Base-by-base conservation (phyloP, 2,888 invertebrate genomes). In the Muscina levida region DNA sequence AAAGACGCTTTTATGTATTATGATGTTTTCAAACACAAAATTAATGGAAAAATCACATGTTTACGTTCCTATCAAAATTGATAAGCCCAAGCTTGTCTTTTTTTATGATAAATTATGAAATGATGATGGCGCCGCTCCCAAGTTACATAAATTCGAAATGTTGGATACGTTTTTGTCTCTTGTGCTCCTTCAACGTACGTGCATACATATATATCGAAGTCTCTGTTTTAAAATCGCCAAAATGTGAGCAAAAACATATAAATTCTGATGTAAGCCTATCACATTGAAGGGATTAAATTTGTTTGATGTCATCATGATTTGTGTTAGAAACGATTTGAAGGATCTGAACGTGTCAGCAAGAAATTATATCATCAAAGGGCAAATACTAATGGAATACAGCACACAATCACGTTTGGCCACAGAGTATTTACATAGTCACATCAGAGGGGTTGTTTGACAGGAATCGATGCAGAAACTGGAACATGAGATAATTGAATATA, bases 31-130 rank as follows among this genome's bases (percentile, higher is more conserved):
- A 26, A 73, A 66, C 46, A 44, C 26, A 65, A 70, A 56, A 73
- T 73, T 65, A 78, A 73, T 70, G 73, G 24, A 48, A 74, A 74
- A 79, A 66, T 71, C 37, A 59, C 74, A 74, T 37, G 59, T 59
- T 48, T 59, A 59, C 37, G 59, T 59, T 59, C 17, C 17, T 48
- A 79, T 67, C 71, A 74, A 79, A 71, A 71, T 51, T 71, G 71
- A 79, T 59, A 71, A 66, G 73, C 70, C 57, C 46, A 13, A 22
- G 19, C 57, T 31, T 67, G 37, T 67, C 53, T 17, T 48, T 59
- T 65, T 56, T 57, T 39, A 57, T 78, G 78, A 78, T 73, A 48
- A 73, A 78, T 73, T 66, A 57, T 73, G 46, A 68, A 62, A 70
- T 53, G 19, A 39, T 39, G 46, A 73, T 72, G 26, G 72, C 26